These are phyloP conservation scores for Colletes latitarsis DNA, from an alignment of 1,140 invertebrate species.

Conservation along the genomic window DNA sequence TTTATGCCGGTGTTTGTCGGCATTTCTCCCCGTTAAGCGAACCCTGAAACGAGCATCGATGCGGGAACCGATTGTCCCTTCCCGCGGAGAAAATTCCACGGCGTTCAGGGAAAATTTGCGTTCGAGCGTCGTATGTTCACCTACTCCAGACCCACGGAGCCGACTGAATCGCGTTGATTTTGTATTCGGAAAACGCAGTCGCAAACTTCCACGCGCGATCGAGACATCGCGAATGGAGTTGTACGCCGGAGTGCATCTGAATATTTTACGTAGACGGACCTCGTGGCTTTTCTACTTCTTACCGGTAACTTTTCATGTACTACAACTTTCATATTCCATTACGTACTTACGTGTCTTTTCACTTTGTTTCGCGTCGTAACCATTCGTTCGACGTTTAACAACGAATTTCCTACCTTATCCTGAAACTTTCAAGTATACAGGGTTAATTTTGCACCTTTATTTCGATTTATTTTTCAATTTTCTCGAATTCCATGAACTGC, in stretches of 20 bases:
- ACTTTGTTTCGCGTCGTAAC: too few species aligned
- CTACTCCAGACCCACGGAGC: not conserved
- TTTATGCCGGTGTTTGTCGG: constrained; percentile 3
- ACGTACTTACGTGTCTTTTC: not conserved
- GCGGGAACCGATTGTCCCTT: constrained; percentile 9
- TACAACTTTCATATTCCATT: too few species aligned
- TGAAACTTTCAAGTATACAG: too few species aligned
- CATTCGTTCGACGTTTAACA: too few species aligned
- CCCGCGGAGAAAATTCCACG: not conserved
- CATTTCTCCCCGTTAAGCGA: constrained; percentile 8
- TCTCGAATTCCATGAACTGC: too few species aligned
- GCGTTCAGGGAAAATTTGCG: not conserved
- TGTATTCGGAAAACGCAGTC: constrained; percentile 1
- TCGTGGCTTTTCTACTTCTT: not conserved
- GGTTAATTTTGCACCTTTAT: too few species aligned
- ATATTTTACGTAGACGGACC: not conserved
- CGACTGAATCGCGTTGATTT: not conserved
- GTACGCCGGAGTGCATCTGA: not conserved
- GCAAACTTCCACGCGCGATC: not conserved
- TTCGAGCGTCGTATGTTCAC: not conserved
- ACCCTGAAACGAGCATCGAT: constrained; percentile 9
- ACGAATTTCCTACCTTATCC: too few species aligned
- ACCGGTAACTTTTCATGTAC: not conserved
- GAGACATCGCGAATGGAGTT: not conserved
- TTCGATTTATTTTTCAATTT: too few species aligned